A percentile compares a stretch with the other conserved stretches of the same genome.
phyloP scores from a whole-genome alignment of 2,113 vertebrate genomes.

The Thermophis baileyi region DNA sequence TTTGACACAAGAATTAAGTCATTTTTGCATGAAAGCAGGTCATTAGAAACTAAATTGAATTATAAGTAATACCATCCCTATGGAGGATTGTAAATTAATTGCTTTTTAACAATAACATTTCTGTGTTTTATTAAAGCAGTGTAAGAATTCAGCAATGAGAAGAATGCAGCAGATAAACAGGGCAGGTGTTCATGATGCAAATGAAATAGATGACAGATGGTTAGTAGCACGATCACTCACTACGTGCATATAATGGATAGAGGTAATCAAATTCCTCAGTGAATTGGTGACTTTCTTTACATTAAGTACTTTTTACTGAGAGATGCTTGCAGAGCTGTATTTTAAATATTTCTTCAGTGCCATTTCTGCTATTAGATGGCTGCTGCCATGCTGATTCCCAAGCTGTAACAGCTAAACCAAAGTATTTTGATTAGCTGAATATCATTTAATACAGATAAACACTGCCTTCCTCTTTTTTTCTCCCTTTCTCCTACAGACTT shows the following conservation, averaged over 20 bases:
- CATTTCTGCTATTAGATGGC: conserved; percentile 35
- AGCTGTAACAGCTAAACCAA: not conserved
- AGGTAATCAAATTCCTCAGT: conserved; percentile 99
- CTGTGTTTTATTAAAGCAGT: conserved; percentile 89
- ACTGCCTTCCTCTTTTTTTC: not conserved
- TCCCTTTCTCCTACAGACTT: not conserved
- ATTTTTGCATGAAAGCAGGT: conserved; percentile 78
- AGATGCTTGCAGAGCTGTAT: conserved; percentile 50
- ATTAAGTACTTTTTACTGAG: conserved; percentile 80
- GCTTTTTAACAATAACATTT: conserved; percentile 91
- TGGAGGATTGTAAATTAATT: conserved; percentile 91
- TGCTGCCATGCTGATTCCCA: not conserved
- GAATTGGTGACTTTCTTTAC: conserved; percentile 97
- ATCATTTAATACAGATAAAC: not conserved
- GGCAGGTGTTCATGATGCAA: conserved; percentile 99
- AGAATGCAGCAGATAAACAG: conserved; percentile 92
- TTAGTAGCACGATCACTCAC: conserved; percentile 91
- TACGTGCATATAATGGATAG: conserved; percentile 98
- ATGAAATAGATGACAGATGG: conserved; percentile 99
- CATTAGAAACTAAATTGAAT: conserved; percentile 84
- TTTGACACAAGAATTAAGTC: conserved; percentile 82
- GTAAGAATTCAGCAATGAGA: conserved; percentile 81
- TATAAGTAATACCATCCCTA: conserved; percentile 80
- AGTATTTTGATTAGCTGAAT: not conserved
- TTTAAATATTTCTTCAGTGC: conserved; percentile 56